These are phyloP conservation scores for Chaetodon trifasciatus DNA, from an alignment of 2,797 vertebrate genomes.

Conservation along the genomic window DNA sequence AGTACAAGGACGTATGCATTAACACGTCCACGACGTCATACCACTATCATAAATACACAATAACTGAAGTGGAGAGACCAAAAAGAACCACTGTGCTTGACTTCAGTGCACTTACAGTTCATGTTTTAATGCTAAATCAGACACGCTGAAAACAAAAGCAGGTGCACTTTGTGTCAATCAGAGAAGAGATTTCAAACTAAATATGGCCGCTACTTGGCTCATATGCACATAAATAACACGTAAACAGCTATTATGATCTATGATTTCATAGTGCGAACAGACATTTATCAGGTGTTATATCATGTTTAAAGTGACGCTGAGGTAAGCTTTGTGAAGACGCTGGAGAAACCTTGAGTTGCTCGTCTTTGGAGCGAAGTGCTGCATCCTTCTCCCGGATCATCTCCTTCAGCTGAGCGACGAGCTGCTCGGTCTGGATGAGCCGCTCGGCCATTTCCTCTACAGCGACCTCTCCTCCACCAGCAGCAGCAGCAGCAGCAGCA, in stretches of 20 bases:
- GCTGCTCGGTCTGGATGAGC: slow-evolving; percentile 88
- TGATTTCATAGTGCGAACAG: neutral
- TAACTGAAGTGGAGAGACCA: neutral
- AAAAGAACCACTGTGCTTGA: too few species aligned
- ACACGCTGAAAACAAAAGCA: too few species aligned
- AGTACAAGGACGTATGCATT: too few species aligned
- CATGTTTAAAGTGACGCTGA: neutral
- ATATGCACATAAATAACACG: neutral
- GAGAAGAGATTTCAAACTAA: too few species aligned
- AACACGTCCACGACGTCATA: too few species aligned
- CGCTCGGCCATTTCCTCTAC: slow-evolving; percentile 87
- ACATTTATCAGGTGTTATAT: neutral
- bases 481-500: slow-evolving; percentile 8
- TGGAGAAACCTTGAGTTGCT: slow-evolving; percentile 86
- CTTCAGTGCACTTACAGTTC: too few species aligned
- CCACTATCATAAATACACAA: neutral
- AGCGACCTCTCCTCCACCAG: slow-evolving; percentile 42
- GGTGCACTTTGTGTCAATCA: neutral
- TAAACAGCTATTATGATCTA: neutral
- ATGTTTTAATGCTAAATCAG: neutral
- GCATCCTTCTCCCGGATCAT: slow-evolving; percentile 91
- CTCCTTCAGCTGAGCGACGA: slow-evolving; percentile 91
- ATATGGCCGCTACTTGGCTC: too few species aligned
- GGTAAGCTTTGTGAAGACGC: too few species aligned
- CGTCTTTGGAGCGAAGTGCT: slow-evolving; percentile 86